Evolutionary conservation across 2,113 vertebrate genomes (phyloP).

Genomic region (Cheilinus undulatus): DNA sequence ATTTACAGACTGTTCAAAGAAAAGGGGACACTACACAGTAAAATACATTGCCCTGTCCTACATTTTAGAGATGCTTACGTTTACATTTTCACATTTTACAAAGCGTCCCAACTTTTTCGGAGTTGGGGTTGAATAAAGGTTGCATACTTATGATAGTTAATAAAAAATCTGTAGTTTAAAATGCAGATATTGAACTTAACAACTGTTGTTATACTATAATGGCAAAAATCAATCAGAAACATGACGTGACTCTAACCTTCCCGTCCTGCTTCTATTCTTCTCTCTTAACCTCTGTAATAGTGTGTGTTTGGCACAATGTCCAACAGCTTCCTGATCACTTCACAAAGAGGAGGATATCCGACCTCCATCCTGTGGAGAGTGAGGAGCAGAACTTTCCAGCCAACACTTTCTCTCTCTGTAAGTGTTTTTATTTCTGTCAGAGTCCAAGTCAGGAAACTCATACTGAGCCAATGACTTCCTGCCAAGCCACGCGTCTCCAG

Average conservation of each 20-base stretch:
- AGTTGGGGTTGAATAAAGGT: too few species aligned
- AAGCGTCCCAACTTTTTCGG: too few species aligned
- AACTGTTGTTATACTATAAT: too few species aligned
- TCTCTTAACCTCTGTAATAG: background rate
- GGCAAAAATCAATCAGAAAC: background rate
- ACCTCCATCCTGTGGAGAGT: conserved; percentile 16
- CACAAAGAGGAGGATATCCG: conserved; percentile 44
- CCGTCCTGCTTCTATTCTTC: conserved; percentile 1
- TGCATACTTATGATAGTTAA: too few species aligned
- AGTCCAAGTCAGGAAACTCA: conserved; percentile 88
- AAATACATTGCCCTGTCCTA: too few species aligned
- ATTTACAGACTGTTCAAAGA: too few species aligned
- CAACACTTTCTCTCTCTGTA: conserved; percentile 13
- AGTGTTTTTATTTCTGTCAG: conserved; percentile 44
- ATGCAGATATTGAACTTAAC: too few species aligned
- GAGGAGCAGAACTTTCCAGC: conserved; percentile 30
- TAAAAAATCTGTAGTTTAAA: too few species aligned
- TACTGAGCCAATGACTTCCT: conserved; percentile 89
- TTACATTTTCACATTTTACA: too few species aligned
- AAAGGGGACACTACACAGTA: too few species aligned
- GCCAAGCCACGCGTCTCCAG: conserved; percentile 84
- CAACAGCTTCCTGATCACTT: conserved; percentile 40
- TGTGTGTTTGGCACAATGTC: conserved; percentile 17
- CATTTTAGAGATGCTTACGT: too few species aligned
- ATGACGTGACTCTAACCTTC: background rate